Evolutionary conservation across 2,888 invertebrate genomes (phyloP).

Genomic region (Drosophila nr. fundita): DNA sequence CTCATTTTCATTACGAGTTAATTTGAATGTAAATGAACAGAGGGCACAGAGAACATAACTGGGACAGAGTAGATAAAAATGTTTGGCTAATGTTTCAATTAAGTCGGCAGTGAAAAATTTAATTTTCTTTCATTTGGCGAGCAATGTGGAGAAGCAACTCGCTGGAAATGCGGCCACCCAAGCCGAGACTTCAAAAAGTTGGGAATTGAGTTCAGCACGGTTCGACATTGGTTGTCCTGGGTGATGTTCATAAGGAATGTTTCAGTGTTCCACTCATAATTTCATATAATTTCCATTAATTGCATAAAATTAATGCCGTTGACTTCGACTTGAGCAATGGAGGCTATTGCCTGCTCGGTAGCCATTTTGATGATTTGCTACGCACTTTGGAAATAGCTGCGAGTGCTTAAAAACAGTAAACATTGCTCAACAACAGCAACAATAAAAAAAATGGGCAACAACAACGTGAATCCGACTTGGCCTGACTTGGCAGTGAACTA

Average conservation of each 20-base stretch:
- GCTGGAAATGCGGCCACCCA: constrained; percentile 49
- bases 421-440: constrained; percentile 1
- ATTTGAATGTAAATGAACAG: constrained; percentile 82
- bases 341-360: constrained; percentile 43
- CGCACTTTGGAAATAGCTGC: constrained; percentile 74
- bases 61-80: constrained; percentile 60
- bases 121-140: constrained; percentile 78
- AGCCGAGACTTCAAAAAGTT: constrained; percentile 42
- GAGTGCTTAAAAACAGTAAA: constrained; percentile 49
- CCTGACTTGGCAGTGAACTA: constrained; percentile 54
- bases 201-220: constrained; percentile 39
- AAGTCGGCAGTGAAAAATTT: constrained; percentile 80
- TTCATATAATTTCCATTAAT: constrained; percentile 78
- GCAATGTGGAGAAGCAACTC: constrained; percentile 48
- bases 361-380: constrained; percentile 76
- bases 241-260: constrained; percentile 77
- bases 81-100: constrained; percentile 82
- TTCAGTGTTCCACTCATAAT: constrained; percentile 78
- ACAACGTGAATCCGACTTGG: constrained; percentile 4
- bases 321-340: constrained; percentile 27
- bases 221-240: constrained; percentile 64
- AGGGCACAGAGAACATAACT: constrained; percentile 18
- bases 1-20: constrained; percentile 82
- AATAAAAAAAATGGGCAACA: neutral
- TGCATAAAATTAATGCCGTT: constrained; percentile 76